Percentiles rank a stretch among this genome's conserved stretches.
Evolutionary conservation across 2,888 invertebrate genomes (phyloP).

Genomic region (Melipona bicolor): DNA sequence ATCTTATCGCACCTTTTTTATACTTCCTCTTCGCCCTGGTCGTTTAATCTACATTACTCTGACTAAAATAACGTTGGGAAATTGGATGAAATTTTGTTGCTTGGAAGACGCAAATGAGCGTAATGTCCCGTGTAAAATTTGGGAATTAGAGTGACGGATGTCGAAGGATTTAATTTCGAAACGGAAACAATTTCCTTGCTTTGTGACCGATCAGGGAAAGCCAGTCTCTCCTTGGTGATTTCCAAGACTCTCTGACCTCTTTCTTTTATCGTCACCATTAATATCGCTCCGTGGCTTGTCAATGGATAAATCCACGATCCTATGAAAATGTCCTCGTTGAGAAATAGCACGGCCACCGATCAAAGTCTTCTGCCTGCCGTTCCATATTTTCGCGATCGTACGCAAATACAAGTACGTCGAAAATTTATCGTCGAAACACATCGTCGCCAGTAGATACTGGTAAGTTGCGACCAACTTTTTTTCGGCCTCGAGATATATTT

Average conservation of each 20-base stretch:
- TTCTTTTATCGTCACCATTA: constrained; percentile 38
- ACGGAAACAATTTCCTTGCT: constrained; percentile 17
- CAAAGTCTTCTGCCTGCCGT: constrained; percentile 10
- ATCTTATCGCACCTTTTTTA: not conserved
- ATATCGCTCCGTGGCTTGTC: constrained; percentile 46
- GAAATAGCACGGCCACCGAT: constrained; percentile 38
- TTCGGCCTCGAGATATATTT: not conserved
- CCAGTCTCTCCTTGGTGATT: constrained; percentile 23
- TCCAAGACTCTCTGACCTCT: not conserved
- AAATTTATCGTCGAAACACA: constrained; percentile 35
- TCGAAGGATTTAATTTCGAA: not conserved
- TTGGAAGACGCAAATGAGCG: not conserved
- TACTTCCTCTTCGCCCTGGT: not conserved
- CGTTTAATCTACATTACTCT: not conserved
- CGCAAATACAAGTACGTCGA: constrained; percentile 3
- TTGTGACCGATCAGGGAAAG: constrained; percentile 6
- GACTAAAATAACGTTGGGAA: not conserved
- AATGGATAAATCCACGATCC: constrained; percentile 3
- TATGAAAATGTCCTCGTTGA: constrained; percentile 50
- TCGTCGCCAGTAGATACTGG: constrained; percentile 12
- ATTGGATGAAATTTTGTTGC: not conserved
- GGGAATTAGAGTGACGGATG: not conserved
- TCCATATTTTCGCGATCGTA: constrained; percentile 12
- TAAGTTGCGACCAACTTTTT: constrained; percentile 23
- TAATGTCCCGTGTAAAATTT: not conserved